Conservation (phyloP, 2,113 vertebrate genomes). For the Henicopernis longicauda region DNA sequence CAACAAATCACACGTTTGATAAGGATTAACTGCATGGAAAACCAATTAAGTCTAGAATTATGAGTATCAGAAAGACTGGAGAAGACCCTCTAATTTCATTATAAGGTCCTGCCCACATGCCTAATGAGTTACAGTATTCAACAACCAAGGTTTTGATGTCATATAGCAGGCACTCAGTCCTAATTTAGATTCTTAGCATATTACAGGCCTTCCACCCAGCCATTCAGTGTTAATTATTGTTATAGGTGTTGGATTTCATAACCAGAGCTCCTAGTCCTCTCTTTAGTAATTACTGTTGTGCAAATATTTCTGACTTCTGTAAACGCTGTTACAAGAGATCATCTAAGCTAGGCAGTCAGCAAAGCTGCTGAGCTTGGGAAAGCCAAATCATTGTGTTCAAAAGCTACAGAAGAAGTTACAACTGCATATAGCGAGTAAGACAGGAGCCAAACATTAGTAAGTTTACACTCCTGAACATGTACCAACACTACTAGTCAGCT, state of each 20-base stretch:
- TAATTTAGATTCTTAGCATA: not conserved
- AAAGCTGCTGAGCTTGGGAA: slow-evolving; percentile 6
- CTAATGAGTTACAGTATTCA: not conserved
- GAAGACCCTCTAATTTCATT: not conserved
- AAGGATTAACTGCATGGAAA: not conserved
- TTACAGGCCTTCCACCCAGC: not conserved
- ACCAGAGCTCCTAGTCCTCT: not conserved
- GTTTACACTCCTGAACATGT: not conserved
- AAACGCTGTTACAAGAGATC: not conserved
- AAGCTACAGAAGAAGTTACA: not conserved
- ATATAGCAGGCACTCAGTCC: not conserved
- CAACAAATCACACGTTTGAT: not conserved
- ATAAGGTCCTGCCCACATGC: not conserved
- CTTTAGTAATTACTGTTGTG: slow-evolving; percentile 33
- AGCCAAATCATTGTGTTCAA: not conserved
- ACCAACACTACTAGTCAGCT: not conserved
- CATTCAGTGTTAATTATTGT: slow-evolving; percentile 46
- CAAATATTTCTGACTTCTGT: slow-evolving; percentile 24
- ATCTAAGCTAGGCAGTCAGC: not conserved
- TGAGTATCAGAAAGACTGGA: not conserved
- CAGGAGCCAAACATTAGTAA: not conserved
- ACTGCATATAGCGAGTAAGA: not conserved
- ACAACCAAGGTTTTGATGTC: not conserved
- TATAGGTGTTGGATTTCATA: slow-evolving; percentile 31
- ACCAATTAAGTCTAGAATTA: not conserved